phyloP scores from a whole-genome alignment of 2,113 vertebrate genomes.

The Epinephelus cyanopodus region DNA sequence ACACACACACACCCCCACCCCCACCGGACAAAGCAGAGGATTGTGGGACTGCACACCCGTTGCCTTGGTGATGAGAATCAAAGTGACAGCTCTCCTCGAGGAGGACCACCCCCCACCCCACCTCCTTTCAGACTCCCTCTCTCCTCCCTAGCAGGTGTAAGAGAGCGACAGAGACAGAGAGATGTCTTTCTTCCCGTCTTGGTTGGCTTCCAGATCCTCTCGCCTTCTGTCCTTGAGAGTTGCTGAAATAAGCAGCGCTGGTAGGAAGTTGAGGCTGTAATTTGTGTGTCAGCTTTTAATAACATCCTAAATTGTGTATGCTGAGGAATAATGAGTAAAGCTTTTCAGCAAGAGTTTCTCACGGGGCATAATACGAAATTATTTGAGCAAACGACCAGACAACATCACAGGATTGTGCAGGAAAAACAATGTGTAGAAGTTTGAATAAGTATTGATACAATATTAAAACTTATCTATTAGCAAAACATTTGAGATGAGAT shows the following conservation, averaged over 20 bases:
- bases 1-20: slow-evolving; percentile 32
- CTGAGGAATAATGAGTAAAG: slow-evolving; percentile 4
- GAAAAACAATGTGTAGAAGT: not conserved
- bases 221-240: slow-evolving; percentile 63
- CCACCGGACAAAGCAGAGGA: slow-evolving; percentile 77
- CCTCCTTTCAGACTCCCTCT: slow-evolving; percentile 36
- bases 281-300: slow-evolving; percentile 61
- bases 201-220: slow-evolving; percentile 69
- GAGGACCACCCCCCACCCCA: slow-evolving; percentile 30
- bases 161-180: slow-evolving; percentile 64
- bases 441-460: not conserved
- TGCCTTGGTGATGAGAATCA: slow-evolving; percentile 81
- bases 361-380: not conserved
- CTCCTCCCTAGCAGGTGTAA: slow-evolving; percentile 76
- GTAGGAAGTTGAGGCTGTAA: slow-evolving; percentile 42
- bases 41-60: slow-evolving; percentile 79
- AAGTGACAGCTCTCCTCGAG: slow-evolving; percentile 79
- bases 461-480: slow-evolving; percentile 1
- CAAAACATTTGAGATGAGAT: slow-evolving; percentile 5
- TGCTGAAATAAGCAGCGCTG: slow-evolving; percentile 57
- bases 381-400: not conserved
- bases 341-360: slow-evolving; percentile 16
- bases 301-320: slow-evolving; percentile 51
- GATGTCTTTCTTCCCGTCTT: slow-evolving; percentile 75
- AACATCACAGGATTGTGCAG: accelerated